Percentiles rank a stretch among this genome's conserved stretches.
These are phyloP conservation scores for Drosophila barbarae DNA, from an alignment of 2,888 invertebrate species.

Conservation along the genomic window DNA sequence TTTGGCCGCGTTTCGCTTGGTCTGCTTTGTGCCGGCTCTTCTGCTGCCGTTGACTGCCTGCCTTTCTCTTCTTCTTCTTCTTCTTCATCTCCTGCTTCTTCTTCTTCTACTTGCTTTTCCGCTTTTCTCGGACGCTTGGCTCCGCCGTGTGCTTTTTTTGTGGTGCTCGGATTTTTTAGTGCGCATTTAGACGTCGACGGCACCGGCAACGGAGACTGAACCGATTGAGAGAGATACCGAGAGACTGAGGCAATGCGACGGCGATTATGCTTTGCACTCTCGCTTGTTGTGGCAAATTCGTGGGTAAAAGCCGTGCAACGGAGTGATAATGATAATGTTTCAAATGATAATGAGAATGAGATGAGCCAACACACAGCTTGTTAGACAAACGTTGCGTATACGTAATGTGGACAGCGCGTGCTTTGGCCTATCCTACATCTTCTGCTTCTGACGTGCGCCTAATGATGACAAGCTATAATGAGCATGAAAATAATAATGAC, in stretches of 20 bases:
- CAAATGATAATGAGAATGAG: slow-evolving; percentile 8
- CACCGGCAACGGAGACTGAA: slow-evolving; percentile 60
- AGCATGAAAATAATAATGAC: slow-evolving; percentile 21
- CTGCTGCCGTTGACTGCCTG: slow-evolving; percentile 15
- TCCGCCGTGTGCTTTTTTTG: slow-evolving; percentile 29
- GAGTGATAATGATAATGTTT: slow-evolving; percentile 5
- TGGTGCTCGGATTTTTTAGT: slow-evolving; percentile 64
- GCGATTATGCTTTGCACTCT: slow-evolving; percentile 25
- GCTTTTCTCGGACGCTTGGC: slow-evolving; percentile 25
- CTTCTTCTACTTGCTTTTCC: slow-evolving; percentile 6
- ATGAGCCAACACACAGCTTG: slow-evolving; percentile 2
- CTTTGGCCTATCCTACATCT: not conserved
- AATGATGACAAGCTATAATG: slow-evolving; percentile 1
- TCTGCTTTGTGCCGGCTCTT: slow-evolving; percentile 53
- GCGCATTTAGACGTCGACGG: slow-evolving; percentile 74
- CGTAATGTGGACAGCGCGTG: slow-evolving; percentile 55
- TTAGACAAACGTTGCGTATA: slow-evolving; percentile 44
- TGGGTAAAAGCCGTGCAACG: slow-evolving; percentile 19
- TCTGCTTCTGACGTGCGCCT: slow-evolving; percentile 12
- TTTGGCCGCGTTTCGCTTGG: slow-evolving; percentile 32
- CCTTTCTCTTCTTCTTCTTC: slow-evolving; percentile 2
- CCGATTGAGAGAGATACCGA: slow-evolving; percentile 16
- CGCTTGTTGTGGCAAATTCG: slow-evolving; percentile 29
- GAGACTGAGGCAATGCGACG: slow-evolving; percentile 24
- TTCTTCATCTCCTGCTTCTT: not conserved